Evolutionary conservation across 2,888 invertebrate genomes (phyloP).

Genomic region (Cheilosia soror): DNA sequence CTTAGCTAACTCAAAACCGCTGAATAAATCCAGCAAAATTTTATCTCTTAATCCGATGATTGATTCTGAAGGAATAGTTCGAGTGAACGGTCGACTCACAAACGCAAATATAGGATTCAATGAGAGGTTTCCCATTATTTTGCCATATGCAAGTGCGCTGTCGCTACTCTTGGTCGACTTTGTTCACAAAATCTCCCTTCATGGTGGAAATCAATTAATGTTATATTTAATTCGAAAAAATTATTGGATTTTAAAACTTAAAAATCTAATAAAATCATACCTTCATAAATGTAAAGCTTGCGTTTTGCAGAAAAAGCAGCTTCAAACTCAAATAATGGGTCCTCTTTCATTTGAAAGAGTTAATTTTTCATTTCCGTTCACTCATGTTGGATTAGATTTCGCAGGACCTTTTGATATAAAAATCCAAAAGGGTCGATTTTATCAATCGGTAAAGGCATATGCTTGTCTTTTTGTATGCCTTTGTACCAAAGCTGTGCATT

Average conservation of each 20-base stretch:
- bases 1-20: not conserved
- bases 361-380: conserved; percentile 46
- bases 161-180: not conserved
- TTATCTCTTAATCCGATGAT: no score
- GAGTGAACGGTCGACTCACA: not conserved
- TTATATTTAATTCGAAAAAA: conserved; percentile 15
- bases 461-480: conserved; percentile 53
- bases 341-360: conserved; percentile 56
- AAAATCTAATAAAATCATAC: conserved; percentile 19
- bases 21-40: conserved; percentile 1
- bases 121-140: conserved; percentile 4
- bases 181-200: conserved; percentile 7
- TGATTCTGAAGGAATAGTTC: not conserved
- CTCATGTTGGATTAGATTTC: conserved; percentile 57
- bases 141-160: conserved; percentile 4
- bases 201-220: conserved; percentile 31
- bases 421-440: conserved; percentile 15
- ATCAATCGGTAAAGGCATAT: conserved; percentile 42
- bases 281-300: conserved; percentile 37
- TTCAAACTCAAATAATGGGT: conserved; percentile 47
- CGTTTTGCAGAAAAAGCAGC: conserved; percentile 33
- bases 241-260: conserved; percentile 43
- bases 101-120: conserved; percentile 11
- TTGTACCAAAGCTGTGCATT: conserved; percentile 49
- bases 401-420: conserved; percentile 61